These are phyloP conservation scores for Megaleporinus macrocephalus DNA, from an alignment of 2,113 vertebrate genomes.

Conservation along the genomic window DNA sequence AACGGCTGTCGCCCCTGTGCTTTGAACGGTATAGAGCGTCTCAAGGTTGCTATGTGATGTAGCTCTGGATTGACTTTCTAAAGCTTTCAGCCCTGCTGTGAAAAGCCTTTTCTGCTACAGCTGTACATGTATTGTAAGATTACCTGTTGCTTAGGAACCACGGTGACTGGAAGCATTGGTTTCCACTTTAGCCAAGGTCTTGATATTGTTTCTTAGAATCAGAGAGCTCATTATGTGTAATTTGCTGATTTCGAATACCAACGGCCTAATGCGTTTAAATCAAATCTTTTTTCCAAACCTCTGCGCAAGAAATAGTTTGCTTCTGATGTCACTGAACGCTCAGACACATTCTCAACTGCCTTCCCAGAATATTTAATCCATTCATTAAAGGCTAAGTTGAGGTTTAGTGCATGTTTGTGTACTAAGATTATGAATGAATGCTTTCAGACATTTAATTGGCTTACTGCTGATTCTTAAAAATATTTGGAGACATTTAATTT, in stretches of 20 bases:
- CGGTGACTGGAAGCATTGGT: slow-evolving; percentile 60
- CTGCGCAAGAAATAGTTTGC: not conserved
- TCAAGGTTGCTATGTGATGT: slow-evolving; percentile 71
- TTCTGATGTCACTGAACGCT: not conserved
- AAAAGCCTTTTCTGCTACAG: slow-evolving; percentile 67
- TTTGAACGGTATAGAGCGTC: slow-evolving; percentile 59
- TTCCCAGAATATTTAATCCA: not conserved
- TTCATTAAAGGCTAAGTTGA: not conserved
- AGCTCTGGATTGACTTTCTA: slow-evolving; percentile 63
- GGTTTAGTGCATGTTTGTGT: slow-evolving; percentile 15
- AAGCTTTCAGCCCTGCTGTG: slow-evolving; percentile 58
- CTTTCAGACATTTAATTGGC: not conserved
- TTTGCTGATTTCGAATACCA: slow-evolving; percentile 15
- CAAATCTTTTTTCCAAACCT: not conserved
- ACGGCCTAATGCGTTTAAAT: not conserved
- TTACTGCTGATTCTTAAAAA: not conserved
- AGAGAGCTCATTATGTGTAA: slow-evolving; percentile 19
- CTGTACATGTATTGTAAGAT: slow-evolving; percentile 65
- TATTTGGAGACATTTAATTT: not conserved
- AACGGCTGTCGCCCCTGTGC: slow-evolving; percentile 47
- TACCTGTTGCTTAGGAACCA: slow-evolving; percentile 83
- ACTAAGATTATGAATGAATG: not conserved
- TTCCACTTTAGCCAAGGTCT: slow-evolving; percentile 66
- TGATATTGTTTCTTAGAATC: slow-evolving; percentile 34
- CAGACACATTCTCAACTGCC: not conserved